Percentiles rank a stretch among this genome's conserved stretches.
These are phyloP conservation scores for Rhabdomys dilectus DNA, from an alignment of 2,113 vertebrate species.

Conservation along the genomic window DNA sequence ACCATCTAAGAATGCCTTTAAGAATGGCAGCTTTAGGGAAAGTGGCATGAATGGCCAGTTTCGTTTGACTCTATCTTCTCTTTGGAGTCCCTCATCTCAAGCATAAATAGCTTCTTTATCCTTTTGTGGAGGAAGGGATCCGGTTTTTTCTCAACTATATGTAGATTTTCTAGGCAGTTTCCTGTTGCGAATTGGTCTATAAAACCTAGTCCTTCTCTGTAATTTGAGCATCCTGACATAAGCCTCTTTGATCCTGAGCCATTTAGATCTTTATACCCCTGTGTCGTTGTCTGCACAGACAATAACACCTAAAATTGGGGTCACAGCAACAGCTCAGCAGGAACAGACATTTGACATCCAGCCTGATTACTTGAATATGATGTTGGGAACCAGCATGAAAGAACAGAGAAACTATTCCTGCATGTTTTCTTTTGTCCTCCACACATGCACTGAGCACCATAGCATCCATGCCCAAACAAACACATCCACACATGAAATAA, in stretches of 20 bases:
- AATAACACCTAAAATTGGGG: neutral
- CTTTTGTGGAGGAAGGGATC: neutral
- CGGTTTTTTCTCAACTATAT: neutral
- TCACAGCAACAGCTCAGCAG: neutral
- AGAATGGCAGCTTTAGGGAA: neutral
- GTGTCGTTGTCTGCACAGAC: neutral
- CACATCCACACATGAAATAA: neutral
- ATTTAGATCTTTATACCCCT: neutral
- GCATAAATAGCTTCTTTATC: neutral
- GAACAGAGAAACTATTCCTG: too few species aligned
- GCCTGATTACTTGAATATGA: too few species aligned
- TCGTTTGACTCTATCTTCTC: neutral
- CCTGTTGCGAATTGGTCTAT: neutral
- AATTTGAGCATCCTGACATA: constrained; percentile 17
- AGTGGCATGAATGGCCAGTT: neutral
- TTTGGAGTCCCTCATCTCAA: neutral
- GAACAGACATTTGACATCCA: neutral
- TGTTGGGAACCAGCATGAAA: too few species aligned
- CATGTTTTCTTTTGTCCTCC: neutral
- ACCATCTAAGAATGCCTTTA: neutral
- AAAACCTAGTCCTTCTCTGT: neutral
- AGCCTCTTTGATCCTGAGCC: neutral
- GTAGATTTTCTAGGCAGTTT: neutral
- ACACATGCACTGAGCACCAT: fast-evolving
- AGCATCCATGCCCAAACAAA: neutral